Evolutionary conservation across 1,140 invertebrate species (phyloP), one percentile per base, ranked within the genome.

Genomic region (Pogonomyrmex barbatus): DNA sequence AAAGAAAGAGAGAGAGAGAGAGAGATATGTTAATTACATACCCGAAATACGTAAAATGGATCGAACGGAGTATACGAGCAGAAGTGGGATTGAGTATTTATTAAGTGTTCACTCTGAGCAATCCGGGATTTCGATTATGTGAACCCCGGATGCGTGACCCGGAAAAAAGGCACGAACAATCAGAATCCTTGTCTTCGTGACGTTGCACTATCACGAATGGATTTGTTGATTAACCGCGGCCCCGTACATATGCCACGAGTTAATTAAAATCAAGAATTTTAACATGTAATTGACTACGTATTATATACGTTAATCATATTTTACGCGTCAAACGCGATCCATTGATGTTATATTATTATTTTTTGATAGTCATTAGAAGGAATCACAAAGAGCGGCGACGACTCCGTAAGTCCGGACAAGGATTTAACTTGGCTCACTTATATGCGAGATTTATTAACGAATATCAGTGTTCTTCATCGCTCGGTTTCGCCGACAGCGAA

Each of bases 61-160:
- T 68, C 63, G 85, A 89, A 84, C 56, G 82, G 89, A 91, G 90
- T 92, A 91, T 77, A 67, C 63, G 65, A 86, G 47, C 91, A 77
- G 88, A 73, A 75, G 87, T 70, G 86, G 89, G 89, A 93, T 83
- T 91, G 89, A 93, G 79, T 92, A 93, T 92, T 92, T 93, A 91
- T 93, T 89, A 88, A 73, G 81, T 85, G 71, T 89, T 81, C 71
- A 78, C 88, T 58, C 68, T 87, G 84, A 79, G 63, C 36, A 63
- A 82, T 89, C 73, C 30, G 33, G 45, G 30, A 71, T 33, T 12
- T 71, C 30, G 36, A 50, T 45, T 56, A 12, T 17, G 8, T 12
- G 50, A 87, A 33, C 56, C 14, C 8, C n/a, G 45, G 5, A 14
- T 65, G 36, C 36, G 87, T 39, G 33, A 12, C 30, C 36, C 45